Percentiles rank a stretch among this genome's conserved stretches.
Evolutionary conservation across 2,888 invertebrate species (phyloP).

Genomic region (Priocnemis perturbator): DNA sequence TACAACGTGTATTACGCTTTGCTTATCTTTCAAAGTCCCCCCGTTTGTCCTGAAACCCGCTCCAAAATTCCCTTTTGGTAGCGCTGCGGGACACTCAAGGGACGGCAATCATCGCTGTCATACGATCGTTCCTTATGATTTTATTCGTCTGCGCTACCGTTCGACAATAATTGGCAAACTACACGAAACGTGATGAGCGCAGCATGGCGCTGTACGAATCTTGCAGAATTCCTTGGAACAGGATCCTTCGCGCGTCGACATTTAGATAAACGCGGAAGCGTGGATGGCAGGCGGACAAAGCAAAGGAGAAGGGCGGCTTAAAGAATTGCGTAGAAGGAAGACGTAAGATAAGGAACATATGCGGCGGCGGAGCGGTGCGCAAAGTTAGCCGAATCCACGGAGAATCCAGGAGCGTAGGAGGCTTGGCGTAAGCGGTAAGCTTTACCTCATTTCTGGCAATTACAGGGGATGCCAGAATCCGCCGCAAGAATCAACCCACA

Average conservation of each 20-base stretch:
- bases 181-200: neutral
- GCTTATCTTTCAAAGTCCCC: neutral
- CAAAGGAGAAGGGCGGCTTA: neutral
- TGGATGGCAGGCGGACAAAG: neutral
- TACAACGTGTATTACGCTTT: slow-evolving; percentile 1
- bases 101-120: too few relatives aligned
- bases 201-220: neutral
- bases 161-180: too few relatives aligned
- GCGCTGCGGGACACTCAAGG: slow-evolving; percentile 3
- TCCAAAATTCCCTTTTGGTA: too few relatives aligned
- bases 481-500: slow-evolving; percentile 72
- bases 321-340: neutral
- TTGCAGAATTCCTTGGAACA: neutral
- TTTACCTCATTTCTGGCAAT: slow-evolving; percentile 74
- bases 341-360: neutral
- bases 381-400: slow-evolving; percentile 51
- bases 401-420: slow-evolving; percentile 58
- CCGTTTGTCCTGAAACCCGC: neutral
- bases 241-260: too few relatives aligned
- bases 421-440: slow-evolving; percentile 66
- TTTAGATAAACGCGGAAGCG: too few relatives aligned
- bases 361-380: slow-evolving; percentile 16
- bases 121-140: too few relatives aligned
- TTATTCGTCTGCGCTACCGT: too few relatives aligned
- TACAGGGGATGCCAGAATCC: slow-evolving; percentile 73